Evolutionary conservation across 2,113 vertebrate species (phyloP), one percentile per base, ranked within the genome.

Genomic region (Haplochromis burtoni): DNA sequence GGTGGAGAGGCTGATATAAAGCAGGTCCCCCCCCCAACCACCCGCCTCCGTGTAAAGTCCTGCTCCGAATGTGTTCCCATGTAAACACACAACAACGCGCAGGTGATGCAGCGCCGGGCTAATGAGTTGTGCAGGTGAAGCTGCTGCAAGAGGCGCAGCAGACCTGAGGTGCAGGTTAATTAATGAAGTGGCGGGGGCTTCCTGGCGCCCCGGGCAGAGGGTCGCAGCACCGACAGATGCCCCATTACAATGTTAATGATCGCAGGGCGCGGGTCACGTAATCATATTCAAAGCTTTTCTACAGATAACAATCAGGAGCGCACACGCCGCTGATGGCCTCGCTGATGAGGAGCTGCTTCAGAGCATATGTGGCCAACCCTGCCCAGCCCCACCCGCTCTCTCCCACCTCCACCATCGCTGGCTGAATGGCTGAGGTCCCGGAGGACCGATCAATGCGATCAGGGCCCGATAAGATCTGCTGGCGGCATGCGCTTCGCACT

Each of bases 211-310:
- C 93, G 92, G 95, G 93, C 94, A 95, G 94, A 95, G 95, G 96
- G 96, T 95, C 93, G 87, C 92, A 55, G 11, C 93, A 94, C 95
- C n/a, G 84, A 96, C 95, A 97, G 95, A 96, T 96, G 96, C 89
- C 92, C 95, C 94, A 95, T 97, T 96, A 95, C 93, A 71, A 96
- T 96, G 94, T 96, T 97, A 96, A 95, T 96, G 94, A 96, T 95
- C 53, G 73, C 57, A 66, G 85, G 86, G 82, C 73, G 10, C 82
- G 76, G 93, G 86, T 91, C 93, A 95, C 79, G 90, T 95, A 95
- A 96, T 96, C 94, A 93, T 91, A 92, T 90, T 95, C 94, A 96
- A 95, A 94, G 91, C 94, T 95, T 94, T 91, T 89, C 89, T 86
- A 76, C 53, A 93, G 95, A 96, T 94, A 93, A 95, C 93, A 91